Percentiles rank a stretch among this genome's conserved stretches.
These are phyloP conservation scores for Drymodes brunneopygia DNA, from an alignment of 2,113 vertebrate species.

Conservation along the genomic window DNA sequence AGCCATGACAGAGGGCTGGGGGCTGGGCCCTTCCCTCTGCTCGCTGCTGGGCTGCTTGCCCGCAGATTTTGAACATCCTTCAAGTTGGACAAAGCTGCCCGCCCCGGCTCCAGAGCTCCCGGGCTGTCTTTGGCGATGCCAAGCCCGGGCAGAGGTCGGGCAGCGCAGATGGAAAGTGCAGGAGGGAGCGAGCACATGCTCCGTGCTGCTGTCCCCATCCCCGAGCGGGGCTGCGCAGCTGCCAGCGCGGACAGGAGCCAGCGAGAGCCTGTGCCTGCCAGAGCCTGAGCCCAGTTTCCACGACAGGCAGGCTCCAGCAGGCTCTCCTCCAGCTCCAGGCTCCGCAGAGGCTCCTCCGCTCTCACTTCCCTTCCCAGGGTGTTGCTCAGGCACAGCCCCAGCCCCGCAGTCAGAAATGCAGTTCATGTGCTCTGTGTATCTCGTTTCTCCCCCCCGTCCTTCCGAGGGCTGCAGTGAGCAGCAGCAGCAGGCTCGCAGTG, in stretches of 20 bases:
- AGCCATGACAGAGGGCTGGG: fast-evolving
- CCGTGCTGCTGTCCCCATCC: conserved; percentile 45
- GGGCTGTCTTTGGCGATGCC: neutral
- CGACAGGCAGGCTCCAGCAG: neutral
- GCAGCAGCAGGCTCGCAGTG: neutral
- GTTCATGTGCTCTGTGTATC: fast-evolving
- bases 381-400: neutral
- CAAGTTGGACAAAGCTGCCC: neutral
- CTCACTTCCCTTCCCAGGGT: neutral
- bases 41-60: neutral
- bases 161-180: neutral
- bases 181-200: conserved; percentile 4
- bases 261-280: conserved; percentile 54
- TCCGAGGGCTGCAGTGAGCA: neutral
- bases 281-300: conserved; percentile 70
- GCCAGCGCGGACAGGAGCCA: conserved; percentile 60
- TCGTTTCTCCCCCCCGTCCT: neutral
- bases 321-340: neutral
- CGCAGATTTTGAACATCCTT: neutral
- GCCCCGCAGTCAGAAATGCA: neutral
- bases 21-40: neutral
- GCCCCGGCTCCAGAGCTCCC: neutral
- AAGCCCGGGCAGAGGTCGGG: neutral
- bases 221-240: neutral
- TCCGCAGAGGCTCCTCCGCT: neutral